phyloP scores from a whole-genome alignment of 2,113 vertebrate species.

The Crotalus viridis region DNA sequence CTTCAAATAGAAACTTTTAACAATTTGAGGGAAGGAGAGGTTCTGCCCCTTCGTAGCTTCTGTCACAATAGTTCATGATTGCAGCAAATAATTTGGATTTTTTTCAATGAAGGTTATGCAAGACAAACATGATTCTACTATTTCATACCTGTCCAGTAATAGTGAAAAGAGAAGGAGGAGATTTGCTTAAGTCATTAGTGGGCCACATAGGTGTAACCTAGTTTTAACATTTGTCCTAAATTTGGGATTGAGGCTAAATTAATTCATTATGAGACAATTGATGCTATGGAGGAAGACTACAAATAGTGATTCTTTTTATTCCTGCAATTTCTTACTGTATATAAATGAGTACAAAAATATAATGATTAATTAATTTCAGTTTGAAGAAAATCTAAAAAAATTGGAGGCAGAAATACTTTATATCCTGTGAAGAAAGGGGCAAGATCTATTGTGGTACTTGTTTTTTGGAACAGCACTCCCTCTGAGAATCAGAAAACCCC shows the following conservation, averaged over 20 bases:
- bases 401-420: not conserved
- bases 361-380: not conserved
- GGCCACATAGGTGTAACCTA: not conserved
- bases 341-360: not conserved
- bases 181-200: not conserved
- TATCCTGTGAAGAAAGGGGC: not conserved
- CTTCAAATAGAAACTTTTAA: not conserved
- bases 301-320: not conserved
- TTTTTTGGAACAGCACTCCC: not conserved
- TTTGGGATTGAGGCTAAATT: not conserved
- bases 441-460: not conserved
- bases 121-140: not conserved
- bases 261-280: not conserved
- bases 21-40: not conserved
- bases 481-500: not conserved
- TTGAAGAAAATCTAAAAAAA: not conserved
- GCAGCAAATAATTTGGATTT: not conserved
- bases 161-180: not conserved
- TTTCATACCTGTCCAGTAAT: too few relatives aligned
- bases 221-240: not conserved
- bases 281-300: not conserved
- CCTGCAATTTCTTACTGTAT: not conserved
- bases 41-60: not conserved
- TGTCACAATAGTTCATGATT: not conserved
- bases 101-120: not conserved